Base-by-base conservation (phyloP, 2,797 vertebrate species). In the Acanthurus tractus region DNA sequence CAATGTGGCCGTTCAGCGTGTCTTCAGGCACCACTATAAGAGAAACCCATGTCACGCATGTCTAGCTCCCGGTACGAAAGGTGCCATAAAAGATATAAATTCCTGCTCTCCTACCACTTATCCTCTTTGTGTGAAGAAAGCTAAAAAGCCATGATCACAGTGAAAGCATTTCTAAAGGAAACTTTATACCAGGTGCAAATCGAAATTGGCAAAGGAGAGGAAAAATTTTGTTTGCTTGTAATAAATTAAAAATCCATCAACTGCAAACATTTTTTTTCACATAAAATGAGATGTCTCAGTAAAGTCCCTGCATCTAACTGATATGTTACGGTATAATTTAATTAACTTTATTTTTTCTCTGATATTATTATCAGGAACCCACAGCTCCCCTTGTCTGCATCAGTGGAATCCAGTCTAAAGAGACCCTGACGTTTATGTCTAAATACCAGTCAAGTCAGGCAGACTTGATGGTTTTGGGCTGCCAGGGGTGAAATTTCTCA, bases 371-470 rank as follows among this genome's bases (percentile, higher is more conserved):
- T 49, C 58, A 62, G 23, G 8, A 52, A 38, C 18, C n/a, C 20
- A 65, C 54, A 68, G 65, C 40, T 54, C 8, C 66, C 14, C 38
- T 9, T 23, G 1, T 48, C 15, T 11, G 14, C 20, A 68, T 72
- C 46, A 22, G 7, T 52, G 22, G 40, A 71, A 44, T 48, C 14
- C n/a, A 53, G 12, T n/a, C 1, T 42, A 4, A 49, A 42, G 44
- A 17, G 9, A 63, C 12, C 15, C 2, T 74, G 49, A 57, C 9
- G 29, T 59, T 63, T 73, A 52, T 20, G n/a, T 63, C 29, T 48
- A 58, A 81, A 73, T 81, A 45, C 15, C 42, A 53, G 54, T 48
- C 54, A 40, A 45, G 29, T 15, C 63, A 59, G 34, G 14, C 2
- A 12, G 22, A 40, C 48, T 22, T 1, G 15, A 53, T 56, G 18